phyloP scores from a whole-genome alignment of 1,140 invertebrate species.

The Dryas iulia region DNA sequence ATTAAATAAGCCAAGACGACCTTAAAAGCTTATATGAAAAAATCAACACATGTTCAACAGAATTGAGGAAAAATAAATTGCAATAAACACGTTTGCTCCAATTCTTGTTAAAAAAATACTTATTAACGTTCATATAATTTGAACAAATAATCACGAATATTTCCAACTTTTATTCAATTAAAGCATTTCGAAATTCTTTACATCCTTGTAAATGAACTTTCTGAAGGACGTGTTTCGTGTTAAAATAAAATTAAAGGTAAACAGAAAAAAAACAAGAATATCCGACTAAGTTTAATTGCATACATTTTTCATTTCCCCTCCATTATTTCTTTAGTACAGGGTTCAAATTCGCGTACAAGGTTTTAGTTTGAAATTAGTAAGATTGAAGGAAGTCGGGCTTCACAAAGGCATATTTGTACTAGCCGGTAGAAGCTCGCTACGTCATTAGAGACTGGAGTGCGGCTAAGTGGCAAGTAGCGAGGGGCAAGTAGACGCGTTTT shows the following conservation, averaged over 20 bases:
- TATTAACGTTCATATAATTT: no score
- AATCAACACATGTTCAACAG: no score
- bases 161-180: constrained; percentile 51
- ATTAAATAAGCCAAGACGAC: no score
- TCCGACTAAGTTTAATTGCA: constrained; percentile 25
- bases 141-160: constrained; percentile 30
- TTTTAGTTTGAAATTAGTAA: constrained; percentile 30
- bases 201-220: constrained; percentile 43
- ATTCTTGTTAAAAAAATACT: constrained; percentile 27
- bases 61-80: background rate
- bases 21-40: no score
- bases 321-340: constrained; percentile 9
- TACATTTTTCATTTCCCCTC: background rate
- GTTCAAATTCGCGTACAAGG: constrained; percentile 26
- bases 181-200: constrained; percentile 52
- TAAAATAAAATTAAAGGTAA: constrained; percentile 53
- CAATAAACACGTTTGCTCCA: constrained; percentile 20
- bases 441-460: constrained; percentile 48
- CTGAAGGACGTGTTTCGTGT: constrained; percentile 45
- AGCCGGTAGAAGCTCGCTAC: constrained; percentile 44
- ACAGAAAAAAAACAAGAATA: constrained; percentile 38
- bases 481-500: constrained; percentile 22
- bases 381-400: constrained; percentile 26
- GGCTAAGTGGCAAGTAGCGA: constrained; percentile 51
- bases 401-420: constrained; percentile 54